A percentile compares a stretch with the other conserved stretches of the same genome.
These are phyloP conservation scores for Anolis carolinensis DNA, from an alignment of 2,113 vertebrate species.

Conservation along the genomic window DNA sequence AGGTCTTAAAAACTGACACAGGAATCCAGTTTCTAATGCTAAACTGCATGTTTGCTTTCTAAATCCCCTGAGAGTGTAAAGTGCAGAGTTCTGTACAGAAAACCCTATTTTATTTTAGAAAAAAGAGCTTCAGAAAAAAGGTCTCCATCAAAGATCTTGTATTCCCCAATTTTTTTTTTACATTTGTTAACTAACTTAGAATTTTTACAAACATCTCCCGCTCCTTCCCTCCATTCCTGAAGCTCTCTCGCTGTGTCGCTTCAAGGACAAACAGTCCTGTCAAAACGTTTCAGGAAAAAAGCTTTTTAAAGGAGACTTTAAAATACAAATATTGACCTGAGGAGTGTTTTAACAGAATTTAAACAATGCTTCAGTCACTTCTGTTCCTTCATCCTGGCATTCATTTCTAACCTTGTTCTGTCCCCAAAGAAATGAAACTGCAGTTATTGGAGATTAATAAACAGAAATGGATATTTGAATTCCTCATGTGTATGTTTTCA, in stretches of 20 bases:
- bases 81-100: background rate
- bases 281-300: background rate
- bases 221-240: background rate
- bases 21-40: constrained; percentile 5
- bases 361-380: background rate
- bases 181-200: constrained; percentile 19
- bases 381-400: constrained; percentile 7
- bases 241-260: background rate
- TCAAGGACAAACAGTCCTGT: constrained; percentile 5
- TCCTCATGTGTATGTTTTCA: constrained; percentile 21
- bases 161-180: constrained; percentile 38
- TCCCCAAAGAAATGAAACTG: background rate
- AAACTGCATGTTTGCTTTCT: constrained; percentile 5
- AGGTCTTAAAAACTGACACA: background rate
- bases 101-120: background rate
- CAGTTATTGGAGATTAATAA: constrained; percentile 32
- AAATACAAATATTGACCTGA: background rate
- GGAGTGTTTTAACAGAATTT: background rate
- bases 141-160: background rate
- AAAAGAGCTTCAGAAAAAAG: background rate
- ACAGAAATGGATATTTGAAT: constrained; percentile 4
- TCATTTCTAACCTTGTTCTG: background rate
- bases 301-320: background rate
- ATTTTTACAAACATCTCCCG: constrained; percentile 12
- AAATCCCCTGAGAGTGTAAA: constrained; percentile 1